These are phyloP conservation scores for Apis cerana DNA, from an alignment of 1,140 invertebrate genomes.

Conservation along the genomic window DNA sequence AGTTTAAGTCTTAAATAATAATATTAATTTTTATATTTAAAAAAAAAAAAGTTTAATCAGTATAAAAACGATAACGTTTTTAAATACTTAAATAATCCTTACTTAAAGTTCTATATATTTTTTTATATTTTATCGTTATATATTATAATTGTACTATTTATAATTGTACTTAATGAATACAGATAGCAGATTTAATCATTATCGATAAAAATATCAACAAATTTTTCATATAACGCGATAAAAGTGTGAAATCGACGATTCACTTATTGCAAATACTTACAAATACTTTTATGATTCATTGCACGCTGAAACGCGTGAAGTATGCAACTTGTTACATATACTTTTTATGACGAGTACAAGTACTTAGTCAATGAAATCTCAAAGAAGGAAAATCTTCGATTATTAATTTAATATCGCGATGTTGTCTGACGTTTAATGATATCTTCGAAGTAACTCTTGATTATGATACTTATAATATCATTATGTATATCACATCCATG, in stretches of 20 bases:
- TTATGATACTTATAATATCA: too few relatives aligned
- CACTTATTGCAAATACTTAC: background rate
- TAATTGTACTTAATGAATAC: too few relatives aligned
- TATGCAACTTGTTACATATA: too few relatives aligned
- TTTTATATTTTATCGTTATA: background rate
- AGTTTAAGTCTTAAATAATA: background rate
- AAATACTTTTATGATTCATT: background rate
- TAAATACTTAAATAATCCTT: background rate
- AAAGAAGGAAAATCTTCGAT: background rate
- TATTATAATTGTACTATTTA: background rate
- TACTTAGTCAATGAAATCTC: background rate
- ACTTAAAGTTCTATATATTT: background rate
- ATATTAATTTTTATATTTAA: background rate
- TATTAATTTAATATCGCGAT: too few relatives aligned
- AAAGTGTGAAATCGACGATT: background rate
- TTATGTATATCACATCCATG: too few relatives aligned
- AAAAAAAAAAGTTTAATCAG: background rate
- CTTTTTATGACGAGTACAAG: too few relatives aligned
- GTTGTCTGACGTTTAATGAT: too few relatives aligned
- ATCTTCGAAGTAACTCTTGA: too few relatives aligned
- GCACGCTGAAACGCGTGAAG: too few relatives aligned
- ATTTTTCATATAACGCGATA: background rate
- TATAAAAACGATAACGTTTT: background rate
- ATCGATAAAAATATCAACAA: background rate
- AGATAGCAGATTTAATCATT: background rate